Evolutionary conservation across 1,140 invertebrate genomes (phyloP), one percentile per base, ranked within the genome.

Genomic region (Ditylenchus dipsaci): DNA sequence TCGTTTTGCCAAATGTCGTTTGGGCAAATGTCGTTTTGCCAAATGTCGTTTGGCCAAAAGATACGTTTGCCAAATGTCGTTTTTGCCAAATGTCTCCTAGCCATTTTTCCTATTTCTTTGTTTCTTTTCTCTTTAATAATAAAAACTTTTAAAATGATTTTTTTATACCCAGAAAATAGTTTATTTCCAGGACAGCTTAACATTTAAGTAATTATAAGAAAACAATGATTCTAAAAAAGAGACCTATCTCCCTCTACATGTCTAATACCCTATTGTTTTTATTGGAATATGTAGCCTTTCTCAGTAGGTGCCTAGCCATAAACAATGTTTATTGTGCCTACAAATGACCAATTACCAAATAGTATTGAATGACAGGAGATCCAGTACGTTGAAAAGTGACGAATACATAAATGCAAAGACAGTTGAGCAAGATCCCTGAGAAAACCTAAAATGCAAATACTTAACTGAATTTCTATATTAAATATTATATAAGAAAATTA

Each of bases 361-460:
- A 80, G 65, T 82, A 80, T 26, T 80, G 78, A 30, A 80, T 80
- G 45, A 82, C 74, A 11, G 79, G 75, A 23, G 74, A 75, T 17
- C 49, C 67, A 21, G 66, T 63, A 13, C 69, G 70, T 29, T 68
- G 69, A 62, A 68, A 79, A 56, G 69, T 63, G 0, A 79, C 15
- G 63, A 80, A 80, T 19, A 80, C 74, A 53, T 69, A 81, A 30
- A 81, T 75, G 27, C 75, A 82, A 8, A 80, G 67, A 38, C 67
- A 38, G 68, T 80, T 80, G 1, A 82, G 68, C 45, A 80, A 45
- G 61, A 80, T 68, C 21, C 78, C 78, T 45, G 70, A 59, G 29
- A 73, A 53, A 3, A 38, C 33, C 33, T 38, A 11, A 3, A 38
- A 38, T 38, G 11, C 33, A 38, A 38, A 11, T 3, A 5, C 3